Evolutionary conservation across 2,113 vertebrate genomes (phyloP), one percentile per base, ranked within the genome.

Genomic region (Micronisus gabar): DNA sequence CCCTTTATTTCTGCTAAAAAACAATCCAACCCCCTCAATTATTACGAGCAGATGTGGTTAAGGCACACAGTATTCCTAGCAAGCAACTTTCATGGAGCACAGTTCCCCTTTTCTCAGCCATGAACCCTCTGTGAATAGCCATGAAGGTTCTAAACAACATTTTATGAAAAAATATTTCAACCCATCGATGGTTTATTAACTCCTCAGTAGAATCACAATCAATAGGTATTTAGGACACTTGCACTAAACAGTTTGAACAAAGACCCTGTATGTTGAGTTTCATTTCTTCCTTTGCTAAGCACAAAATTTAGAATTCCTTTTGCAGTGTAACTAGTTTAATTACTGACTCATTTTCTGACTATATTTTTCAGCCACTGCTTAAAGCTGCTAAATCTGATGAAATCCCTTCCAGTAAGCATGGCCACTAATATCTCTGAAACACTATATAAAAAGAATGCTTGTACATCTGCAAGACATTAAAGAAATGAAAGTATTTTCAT

Each of bases 401-500:
- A 85, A 85, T 48, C 21, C 20, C 25, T 87, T 74, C 58, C 61
- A 73, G 25, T 80, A 56, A 20, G 8, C 45, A 45, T 4, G 13
- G 70, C 30, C 81, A 72, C 36, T 70, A 94, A 79, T 12, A 91
- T 81, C 41, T 87, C 84, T 65, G 45, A 72, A 80, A 45, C 65
- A 56, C 45, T 79, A 25, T 9, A 59, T 11, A 53, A 65, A 89
- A 92, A 83, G 34, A 84, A 34, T 58, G 83, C 84, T 80, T 76
- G 40, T 29, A 93, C 41, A 59, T 83, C 67, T 80, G 71, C 36
- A 68, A 93, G 80, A 84, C 27, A 41, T 50, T 90, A 76, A 56
- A 95, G 88, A 94, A 86, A 96, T 30, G 10, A 40, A 89, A 76
- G 45, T 36, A 88, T 80, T 85, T 86, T 79, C 81, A 76, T 76